phyloP scores from a whole-genome alignment of 2,797 vertebrate species.

The Ataeniobius toweri region DNA sequence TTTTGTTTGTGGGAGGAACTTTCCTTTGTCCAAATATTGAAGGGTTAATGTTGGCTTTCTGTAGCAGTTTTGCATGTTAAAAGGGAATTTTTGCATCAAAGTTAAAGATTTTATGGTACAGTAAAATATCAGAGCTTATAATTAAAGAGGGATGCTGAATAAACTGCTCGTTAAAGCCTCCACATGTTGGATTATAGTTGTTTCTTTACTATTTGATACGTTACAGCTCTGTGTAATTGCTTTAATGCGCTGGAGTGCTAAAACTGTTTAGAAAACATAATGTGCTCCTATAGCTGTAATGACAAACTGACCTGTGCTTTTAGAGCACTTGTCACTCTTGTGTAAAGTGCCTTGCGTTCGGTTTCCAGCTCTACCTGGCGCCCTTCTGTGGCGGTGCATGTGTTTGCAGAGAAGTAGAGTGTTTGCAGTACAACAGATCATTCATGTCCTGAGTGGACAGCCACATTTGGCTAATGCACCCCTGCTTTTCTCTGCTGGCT shows the following conservation, averaged over 20 bases:
- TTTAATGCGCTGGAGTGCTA: conserved; percentile 43
- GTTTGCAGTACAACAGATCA: conserved; percentile 70
- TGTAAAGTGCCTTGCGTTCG: conserved; percentile 33
- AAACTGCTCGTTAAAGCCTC: conserved; percentile 23
- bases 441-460: conserved; percentile 71
- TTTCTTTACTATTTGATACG: conserved; percentile 13
- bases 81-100: not conserved
- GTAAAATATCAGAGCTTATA: not conserved
- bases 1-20: not conserved
- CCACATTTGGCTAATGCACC: conserved; percentile 75
- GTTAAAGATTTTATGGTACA: not conserved
- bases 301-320: conserved; percentile 46
- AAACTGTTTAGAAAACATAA: conserved; percentile 34
- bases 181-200: conserved; percentile 12
- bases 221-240: conserved; percentile 30
- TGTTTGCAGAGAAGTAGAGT: conserved; percentile 23
- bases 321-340: conserved; percentile 40
- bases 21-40: not conserved
- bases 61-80: not conserved
- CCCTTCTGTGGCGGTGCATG: conserved; percentile 16
- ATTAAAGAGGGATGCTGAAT: conserved; percentile 1
- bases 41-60: not conserved
- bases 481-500: conserved; percentile 55
- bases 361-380: conserved; percentile 36
- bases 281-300: conserved; percentile 11